phyloP scores from a whole-genome alignment of 1,140 invertebrate species.

The Potamilus streckersoni region DNA sequence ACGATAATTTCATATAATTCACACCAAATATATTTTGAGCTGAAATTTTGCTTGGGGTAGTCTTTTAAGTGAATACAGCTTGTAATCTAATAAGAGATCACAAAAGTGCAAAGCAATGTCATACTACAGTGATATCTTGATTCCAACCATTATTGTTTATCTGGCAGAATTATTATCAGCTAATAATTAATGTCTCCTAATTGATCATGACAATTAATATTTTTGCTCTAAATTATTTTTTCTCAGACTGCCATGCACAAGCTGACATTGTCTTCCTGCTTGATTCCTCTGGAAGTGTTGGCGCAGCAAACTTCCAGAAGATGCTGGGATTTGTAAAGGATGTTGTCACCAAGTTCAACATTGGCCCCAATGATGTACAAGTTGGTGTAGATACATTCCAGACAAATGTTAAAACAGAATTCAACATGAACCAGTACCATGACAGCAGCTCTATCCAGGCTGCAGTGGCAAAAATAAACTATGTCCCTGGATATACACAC shows the following conservation, averaged over 20 bases:
- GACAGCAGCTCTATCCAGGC: slow-evolving; percentile 27
- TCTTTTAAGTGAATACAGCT: no score
- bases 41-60: no score
- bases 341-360: slow-evolving; percentile 37
- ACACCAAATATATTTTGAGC: no score
- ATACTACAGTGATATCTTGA: no score
- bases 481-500: slow-evolving; percentile 40
- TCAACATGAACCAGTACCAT: slow-evolving; percentile 46
- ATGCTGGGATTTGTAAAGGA: slow-evolving; percentile 42
- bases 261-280: slow-evolving; percentile 55
- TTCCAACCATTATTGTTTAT: no score
- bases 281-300: slow-evolving; percentile 53
- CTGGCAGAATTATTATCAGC: no score
- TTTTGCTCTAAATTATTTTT: no score
- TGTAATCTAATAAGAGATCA: no score
- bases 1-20: no score
- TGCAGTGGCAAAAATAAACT: slow-evolving; percentile 44
- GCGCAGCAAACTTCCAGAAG: slow-evolving; percentile 44
- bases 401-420: slow-evolving; percentile 37
- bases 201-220: no score
- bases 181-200: no score
- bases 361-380: slow-evolving; percentile 33
- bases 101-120: no score
- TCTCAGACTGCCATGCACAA: slow-evolving; percentile 32
- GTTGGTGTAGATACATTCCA: slow-evolving; percentile 45